Conservation (phyloP, 2,888 invertebrate genomes). For the Brachyptera putata region DNA sequence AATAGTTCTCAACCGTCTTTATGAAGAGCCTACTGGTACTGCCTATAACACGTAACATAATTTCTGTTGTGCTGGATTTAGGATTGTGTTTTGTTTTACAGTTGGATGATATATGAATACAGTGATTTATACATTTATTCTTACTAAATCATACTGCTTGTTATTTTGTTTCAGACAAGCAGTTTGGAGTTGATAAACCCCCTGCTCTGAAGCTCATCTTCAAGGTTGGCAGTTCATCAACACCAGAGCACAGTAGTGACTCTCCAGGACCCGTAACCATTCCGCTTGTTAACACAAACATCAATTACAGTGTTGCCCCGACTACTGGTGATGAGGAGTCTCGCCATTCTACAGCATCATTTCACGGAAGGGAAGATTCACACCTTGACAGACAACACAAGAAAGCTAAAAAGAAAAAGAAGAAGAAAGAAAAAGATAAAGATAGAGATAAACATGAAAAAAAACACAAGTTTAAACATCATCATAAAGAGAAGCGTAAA, state of each 20-base stretch:
- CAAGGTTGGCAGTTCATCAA: conserved; percentile 66
- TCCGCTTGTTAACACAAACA: conserved; percentile 27
- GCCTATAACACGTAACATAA: no score
- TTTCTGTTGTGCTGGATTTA: no score
- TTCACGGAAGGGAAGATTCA: conserved; percentile 31
- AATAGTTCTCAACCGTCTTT: no score
- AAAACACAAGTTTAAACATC: conserved; percentile 68
- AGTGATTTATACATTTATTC: no score
- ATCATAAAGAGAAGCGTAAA: conserved; percentile 62
- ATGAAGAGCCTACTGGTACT: no score
- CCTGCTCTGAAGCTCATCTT: conserved; percentile 65
- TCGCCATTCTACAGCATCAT: conserved; percentile 42
- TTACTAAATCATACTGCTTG: no score
- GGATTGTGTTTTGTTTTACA: no score
- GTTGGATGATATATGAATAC: no score
- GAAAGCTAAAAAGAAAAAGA: conserved; percentile 73
- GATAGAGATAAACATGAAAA: conserved; percentile 58
- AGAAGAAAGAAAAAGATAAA: conserved; percentile 60
- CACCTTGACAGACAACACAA: conserved; percentile 53
- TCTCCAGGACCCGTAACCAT: conserved; percentile 43
- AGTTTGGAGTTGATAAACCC: conserved; percentile 45
- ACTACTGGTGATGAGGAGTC: conserved; percentile 41
- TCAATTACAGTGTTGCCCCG: conserved; percentile 38
- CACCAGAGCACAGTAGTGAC: conserved; percentile 58
- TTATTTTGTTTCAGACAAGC: conserved; percentile 32